Conservation (phyloP, 1,140 invertebrate species). For the Bradysia coprophila region DNA sequence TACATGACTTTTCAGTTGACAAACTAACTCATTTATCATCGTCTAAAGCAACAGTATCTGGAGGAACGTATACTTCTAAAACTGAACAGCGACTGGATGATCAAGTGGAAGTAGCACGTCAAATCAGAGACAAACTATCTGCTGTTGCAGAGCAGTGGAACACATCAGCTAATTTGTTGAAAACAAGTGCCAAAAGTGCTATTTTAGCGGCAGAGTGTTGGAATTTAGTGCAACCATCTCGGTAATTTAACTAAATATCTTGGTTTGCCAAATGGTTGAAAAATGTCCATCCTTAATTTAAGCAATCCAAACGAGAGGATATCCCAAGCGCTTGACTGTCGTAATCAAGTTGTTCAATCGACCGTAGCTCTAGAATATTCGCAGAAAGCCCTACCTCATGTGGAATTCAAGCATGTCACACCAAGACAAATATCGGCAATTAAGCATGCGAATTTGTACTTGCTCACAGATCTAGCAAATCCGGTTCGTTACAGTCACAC, state of each 20-base stretch:
- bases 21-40: too few relatives aligned
- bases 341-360: constrained; percentile 15
- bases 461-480: constrained; percentile 21
- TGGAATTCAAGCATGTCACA: constrained; percentile 18
- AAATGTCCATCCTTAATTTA: constrained; percentile 8
- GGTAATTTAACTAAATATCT: not conserved
- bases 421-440: constrained; percentile 18
- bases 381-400: constrained; percentile 17
- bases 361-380: constrained; percentile 17
- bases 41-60: constrained; percentile 13
- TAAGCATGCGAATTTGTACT: constrained; percentile 18
- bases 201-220: constrained; percentile 14
- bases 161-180: constrained; percentile 15
- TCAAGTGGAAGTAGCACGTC: constrained; percentile 18
- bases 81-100: constrained; percentile 18
- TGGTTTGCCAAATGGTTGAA: constrained; percentile 1
- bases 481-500: constrained; percentile 16
- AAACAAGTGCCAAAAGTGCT: constrained; percentile 13
- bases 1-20: too few relatives aligned
- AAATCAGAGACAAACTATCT: constrained; percentile 18
- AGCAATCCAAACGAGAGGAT: constrained; percentile 16
- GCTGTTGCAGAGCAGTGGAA: constrained; percentile 21
- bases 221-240: constrained; percentile 3
- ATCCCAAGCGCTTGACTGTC: constrained; percentile 15
- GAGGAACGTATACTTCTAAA: constrained; percentile 18